Evolutionary conservation across 2,888 invertebrate genomes (phyloP).

Genomic region (Sericinus montela): DNA sequence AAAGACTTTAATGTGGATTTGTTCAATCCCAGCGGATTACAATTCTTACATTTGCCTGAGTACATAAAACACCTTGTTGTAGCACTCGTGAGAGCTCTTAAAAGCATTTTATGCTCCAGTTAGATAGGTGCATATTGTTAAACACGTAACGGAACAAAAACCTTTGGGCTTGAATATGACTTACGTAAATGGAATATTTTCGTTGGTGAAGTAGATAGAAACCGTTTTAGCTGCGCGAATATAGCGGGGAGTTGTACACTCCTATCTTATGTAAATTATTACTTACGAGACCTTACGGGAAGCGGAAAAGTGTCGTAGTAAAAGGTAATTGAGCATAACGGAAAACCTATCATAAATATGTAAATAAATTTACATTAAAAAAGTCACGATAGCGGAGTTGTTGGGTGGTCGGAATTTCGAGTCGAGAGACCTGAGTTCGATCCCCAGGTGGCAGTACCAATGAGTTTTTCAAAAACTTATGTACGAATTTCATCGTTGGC

Average conservation of each 20-base stretch:
- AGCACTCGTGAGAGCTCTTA: slow-evolving; percentile 49
- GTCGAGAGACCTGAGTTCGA: too few species aligned
- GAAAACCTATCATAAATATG: too few species aligned
- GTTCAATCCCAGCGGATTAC: slow-evolving; percentile 32
- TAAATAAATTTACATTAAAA: too few species aligned
- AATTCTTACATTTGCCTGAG: slow-evolving; percentile 36
- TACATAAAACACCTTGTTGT: slow-evolving; percentile 60
- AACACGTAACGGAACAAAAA: slow-evolving; percentile 35
- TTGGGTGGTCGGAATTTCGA: too few species aligned
- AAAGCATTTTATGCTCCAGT: slow-evolving; percentile 53
- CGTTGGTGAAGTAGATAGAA: slow-evolving; percentile 4
- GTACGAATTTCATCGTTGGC: too few species aligned
- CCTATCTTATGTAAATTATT: slow-evolving; percentile 2
- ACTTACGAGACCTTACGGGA: slow-evolving; percentile 4
- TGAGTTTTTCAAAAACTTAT: too few species aligned
- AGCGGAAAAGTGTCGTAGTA: too few species aligned
- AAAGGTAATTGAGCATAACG: too few species aligned
- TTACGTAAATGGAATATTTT: slow-evolving; percentile 3
- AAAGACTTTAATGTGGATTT: background rate
- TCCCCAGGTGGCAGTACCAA: too few species aligned
- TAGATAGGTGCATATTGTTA: slow-evolving; percentile 41
- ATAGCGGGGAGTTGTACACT: background rate
- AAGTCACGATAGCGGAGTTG: too few species aligned
- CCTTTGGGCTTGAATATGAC: slow-evolving; percentile 21
- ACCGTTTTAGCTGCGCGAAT: background rate